Conservation (phyloP, 2,797 vertebrate genomes). For the Cuculus canorus region DNA sequence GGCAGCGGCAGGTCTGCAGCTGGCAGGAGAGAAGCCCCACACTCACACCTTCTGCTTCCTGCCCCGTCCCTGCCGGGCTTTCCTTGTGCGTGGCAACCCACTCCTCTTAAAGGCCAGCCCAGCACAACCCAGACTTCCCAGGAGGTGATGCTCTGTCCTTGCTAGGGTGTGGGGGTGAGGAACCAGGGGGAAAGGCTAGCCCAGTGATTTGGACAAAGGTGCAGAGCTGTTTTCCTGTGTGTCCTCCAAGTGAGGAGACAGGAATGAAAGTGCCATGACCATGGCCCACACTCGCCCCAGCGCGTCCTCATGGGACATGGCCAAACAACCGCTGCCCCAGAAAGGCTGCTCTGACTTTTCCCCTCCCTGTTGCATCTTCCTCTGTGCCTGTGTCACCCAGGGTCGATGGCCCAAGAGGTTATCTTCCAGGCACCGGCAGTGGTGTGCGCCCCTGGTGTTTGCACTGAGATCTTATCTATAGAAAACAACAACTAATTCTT, state of each 20-base stretch:
- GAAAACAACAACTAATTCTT: constrained; percentile 2
- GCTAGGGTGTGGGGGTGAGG: neutral
- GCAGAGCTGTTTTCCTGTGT: neutral
- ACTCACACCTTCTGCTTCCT: neutral
- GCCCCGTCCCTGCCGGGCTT: neutral
- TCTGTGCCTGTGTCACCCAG: neutral
- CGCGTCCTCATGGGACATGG: neutral
- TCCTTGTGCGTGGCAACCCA: neutral
- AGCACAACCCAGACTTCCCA: neutral
- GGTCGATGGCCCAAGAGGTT: neutral
- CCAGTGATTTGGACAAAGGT: neutral
- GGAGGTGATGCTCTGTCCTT: neutral
- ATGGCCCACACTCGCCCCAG: rapidly evolving
- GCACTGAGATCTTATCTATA: neutral
- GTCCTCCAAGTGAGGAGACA: rapidly evolving
- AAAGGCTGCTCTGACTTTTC: neutral
- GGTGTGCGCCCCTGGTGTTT: rapidly evolving
- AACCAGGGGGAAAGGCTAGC: neutral
- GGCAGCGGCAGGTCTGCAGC: neutral
- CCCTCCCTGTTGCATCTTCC: neutral
- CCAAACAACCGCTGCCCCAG: neutral
- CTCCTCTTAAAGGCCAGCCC: neutral
- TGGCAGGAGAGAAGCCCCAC: neutral
- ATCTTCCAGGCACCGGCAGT: neutral
- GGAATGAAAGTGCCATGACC: neutral